A percentile compares a stretch with the other conserved stretches of the same genome.
Evolutionary conservation across 2,888 invertebrate species (phyloP).

Genomic region (Volucella bombylans): DNA sequence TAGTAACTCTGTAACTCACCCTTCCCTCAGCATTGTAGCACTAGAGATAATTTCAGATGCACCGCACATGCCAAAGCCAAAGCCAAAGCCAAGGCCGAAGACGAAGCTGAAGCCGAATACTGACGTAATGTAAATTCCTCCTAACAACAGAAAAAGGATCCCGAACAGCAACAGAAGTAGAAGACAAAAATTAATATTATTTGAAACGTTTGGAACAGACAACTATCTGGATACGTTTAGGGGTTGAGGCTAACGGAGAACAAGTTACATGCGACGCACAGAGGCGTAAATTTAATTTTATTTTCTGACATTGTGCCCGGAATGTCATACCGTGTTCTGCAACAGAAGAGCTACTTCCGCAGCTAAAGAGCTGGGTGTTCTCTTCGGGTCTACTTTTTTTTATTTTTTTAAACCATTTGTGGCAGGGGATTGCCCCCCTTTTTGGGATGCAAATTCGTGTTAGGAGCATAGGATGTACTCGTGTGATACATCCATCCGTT

Average conservation of each 20-base stretch:
- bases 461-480: constrained; percentile 14
- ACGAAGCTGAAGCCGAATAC: constrained; percentile 46
- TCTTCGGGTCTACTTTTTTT: neutral
- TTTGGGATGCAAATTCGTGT: constrained; percentile 36
- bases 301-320: constrained; percentile 59
- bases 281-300: constrained; percentile 67
- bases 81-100: neutral
- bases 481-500: constrained; percentile 25
- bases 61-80: constrained; percentile 37
- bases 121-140: constrained; percentile 34
- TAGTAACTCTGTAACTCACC: neutral
- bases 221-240: constrained; percentile 3
- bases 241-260: neutral
- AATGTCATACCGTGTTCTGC: constrained; percentile 62
- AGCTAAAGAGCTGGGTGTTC: constrained; percentile 5
- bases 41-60: constrained; percentile 63
- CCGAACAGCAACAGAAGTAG: constrained; percentile 54
- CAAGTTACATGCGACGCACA: constrained; percentile 44
- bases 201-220: constrained; percentile 59
- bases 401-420: neutral
- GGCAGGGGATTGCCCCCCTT: constrained; percentile 14
- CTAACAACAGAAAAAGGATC: constrained; percentile 28
- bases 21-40: neutral
- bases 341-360: constrained; percentile 65
- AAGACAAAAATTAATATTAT: constrained; percentile 72